phyloP scores from a whole-genome alignment of 2,888 invertebrate genomes.

The Acutogordius australiensis region DNA sequence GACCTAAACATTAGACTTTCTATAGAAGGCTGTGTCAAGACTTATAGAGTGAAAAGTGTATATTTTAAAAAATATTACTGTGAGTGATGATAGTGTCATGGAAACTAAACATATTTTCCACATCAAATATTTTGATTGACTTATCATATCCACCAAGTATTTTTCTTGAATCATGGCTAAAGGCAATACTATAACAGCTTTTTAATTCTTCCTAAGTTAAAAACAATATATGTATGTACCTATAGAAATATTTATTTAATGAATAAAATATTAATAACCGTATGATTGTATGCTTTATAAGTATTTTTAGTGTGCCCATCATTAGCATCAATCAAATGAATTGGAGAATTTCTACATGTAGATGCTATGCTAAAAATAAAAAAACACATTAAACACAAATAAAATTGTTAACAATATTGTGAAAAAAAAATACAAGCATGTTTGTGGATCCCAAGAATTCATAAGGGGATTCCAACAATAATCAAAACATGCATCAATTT shows the following conservation, averaged over 20 bases:
- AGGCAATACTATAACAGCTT: background rate
- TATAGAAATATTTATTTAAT: too few species aligned
- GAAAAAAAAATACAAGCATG: background rate
- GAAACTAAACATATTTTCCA: background rate
- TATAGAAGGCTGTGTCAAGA: too few species aligned
- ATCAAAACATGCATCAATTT: background rate
- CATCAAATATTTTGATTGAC: background rate
- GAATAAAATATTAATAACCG: background rate
- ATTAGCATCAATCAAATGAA: background rate
- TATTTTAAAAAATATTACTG: slow-evolving; percentile 1
- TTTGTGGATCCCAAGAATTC: slow-evolving; percentile 1
- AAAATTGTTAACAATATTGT: background rate
- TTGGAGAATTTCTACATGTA: background rate
- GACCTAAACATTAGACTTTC: too few species aligned
- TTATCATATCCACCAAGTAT: background rate
- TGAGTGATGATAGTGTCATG: background rate
- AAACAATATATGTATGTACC: too few species aligned
- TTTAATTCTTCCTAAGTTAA: background rate
- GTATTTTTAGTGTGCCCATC: background rate
- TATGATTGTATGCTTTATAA: background rate
- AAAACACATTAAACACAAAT: background rate
- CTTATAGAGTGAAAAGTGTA: too few species aligned
- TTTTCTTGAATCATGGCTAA: background rate
- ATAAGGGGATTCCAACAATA: slow-evolving; percentile 9
- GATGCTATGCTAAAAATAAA: background rate